Base-by-base conservation (phyloP, 2,888 invertebrate species). In the Leistus spinibarbis region DNA sequence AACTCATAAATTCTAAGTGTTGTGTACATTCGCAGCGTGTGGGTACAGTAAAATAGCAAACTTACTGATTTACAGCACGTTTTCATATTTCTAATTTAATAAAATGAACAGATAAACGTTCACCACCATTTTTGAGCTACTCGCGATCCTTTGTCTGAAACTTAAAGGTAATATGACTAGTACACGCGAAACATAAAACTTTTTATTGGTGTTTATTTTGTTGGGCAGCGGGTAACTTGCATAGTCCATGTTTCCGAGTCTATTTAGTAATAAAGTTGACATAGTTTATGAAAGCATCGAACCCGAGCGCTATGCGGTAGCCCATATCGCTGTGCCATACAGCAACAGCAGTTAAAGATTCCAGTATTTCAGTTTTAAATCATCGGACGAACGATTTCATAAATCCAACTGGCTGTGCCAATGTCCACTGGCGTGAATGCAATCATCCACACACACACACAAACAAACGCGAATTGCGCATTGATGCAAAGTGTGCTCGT, bases 81-180 rank as follows among this genome's bases (percentile, higher is more conserved):
- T 67, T 66, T 60, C 17, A 73, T 53, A 67, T 73, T 73, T 73
- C 60, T 57, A 73, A 67, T 73, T 72, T 67, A 72, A 73, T 73
- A 54, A 73, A 73, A 67, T 62, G 67, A 73, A 67, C 62, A 73
- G 67, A 73, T 67, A 73, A 73, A 66, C 67, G 73, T 73, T 71
- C 56, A 57, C 67, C 67, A 62, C 17, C 60, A 53, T 24, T 66
- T 67, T 73, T 67, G 60, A 73, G 67, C 67, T 60, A 73, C 67
- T 73, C 67, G 23, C 67, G 24, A 4, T 17, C 16, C n/a, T n/a
- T 20, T 3, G 19, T 16, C 17, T 53, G 53, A 67, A 22, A 60
- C 60, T 60, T 60, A 20, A 19, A 16, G 60, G 62, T 60, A 40
- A 40, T 40, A 40, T 40, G 40, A 13, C 10, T 4, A 24, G 24